Evolutionary conservation across 1,140 invertebrate species (phyloP), one percentile per base, ranked within the genome.

Genomic region (Solen grandis): DNA sequence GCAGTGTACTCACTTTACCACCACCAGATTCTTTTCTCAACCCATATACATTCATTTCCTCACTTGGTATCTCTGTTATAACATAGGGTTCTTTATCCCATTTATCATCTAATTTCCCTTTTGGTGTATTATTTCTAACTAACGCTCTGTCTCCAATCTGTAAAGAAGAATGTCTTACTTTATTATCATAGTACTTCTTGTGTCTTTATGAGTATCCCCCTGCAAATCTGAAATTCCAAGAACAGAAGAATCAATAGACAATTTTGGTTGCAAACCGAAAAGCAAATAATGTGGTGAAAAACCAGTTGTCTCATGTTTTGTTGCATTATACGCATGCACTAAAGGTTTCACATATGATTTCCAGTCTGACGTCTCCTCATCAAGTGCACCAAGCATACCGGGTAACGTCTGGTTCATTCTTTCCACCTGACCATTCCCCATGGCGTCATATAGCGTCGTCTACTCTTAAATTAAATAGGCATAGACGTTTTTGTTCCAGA

Each of bases 361-460:
- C 60, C 68, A 83, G 33, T 80, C 68, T 3, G 13, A 31, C 50
- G 73, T 81, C 33, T 80, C n/a, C 19, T 19, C 27, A 1, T 50
- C 22, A 25, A 84, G 38, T 1, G 70, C 76, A 16, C 76, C 73
- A 10, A 90, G 29, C 82, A 88, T 85, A 8, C 46, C 33, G 5
- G 78, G 35, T 1, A 91, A 31, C 0, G 84, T 90, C 13, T 69
- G n/a, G 63, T 89, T 88, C 25, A 85, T 76, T 0, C 82, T 46
- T 76, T 90, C 88, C 36, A 41, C 50, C 1, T 76, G n/a, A 0
- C 78, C 87, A 81, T 89, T 89, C 19, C 86, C 82, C 72, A 86
- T 85, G n/a, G 83, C 81, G 52, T 87, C 84, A 54, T 86, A 90
- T 4, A 87, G 74, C 0, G 85, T 83, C 0, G 86, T 82, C 14